Percentiles rank a stretch among this genome's conserved stretches.
Evolutionary conservation across 2,888 invertebrate genomes (phyloP).

Genomic region (Andrena camellia): DNA sequence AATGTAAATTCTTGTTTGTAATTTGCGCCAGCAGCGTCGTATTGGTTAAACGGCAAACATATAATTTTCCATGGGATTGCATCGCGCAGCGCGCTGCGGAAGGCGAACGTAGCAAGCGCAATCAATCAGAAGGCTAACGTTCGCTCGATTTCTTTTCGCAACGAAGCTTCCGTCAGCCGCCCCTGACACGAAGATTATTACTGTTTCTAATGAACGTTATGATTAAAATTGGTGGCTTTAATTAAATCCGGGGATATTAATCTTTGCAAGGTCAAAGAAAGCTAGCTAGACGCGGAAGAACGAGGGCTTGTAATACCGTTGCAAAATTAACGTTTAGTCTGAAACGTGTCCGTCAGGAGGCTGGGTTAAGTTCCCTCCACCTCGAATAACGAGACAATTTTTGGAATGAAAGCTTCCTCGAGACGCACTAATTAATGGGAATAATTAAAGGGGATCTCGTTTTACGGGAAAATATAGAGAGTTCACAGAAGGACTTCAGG

Average conservation of each 20-base stretch:
- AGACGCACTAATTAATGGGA: slow-evolving; percentile 14
- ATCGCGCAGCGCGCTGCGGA: slow-evolving; percentile 21
- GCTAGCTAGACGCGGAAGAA: slow-evolving; percentile 17
- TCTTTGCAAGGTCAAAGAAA: slow-evolving; percentile 57
- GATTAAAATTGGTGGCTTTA: slow-evolving; percentile 58
- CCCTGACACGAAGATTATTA: slow-evolving; percentile 51
- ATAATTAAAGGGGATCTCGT: not conserved
- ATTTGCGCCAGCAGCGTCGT: not conserved
- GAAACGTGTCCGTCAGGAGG: not conserved
- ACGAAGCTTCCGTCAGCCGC: slow-evolving; percentile 43
- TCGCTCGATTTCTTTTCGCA: slow-evolving; percentile 49
- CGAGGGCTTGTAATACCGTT: slow-evolving; percentile 19
- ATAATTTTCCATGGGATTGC: slow-evolving; percentile 23
- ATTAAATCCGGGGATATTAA: slow-evolving; percentile 62
- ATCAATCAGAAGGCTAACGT: slow-evolving; percentile 55
- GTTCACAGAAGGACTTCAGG: not conserved
- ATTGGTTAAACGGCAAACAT: not conserved
- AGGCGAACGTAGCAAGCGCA: slow-evolving; percentile 25
- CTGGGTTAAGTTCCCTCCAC: slow-evolving; percentile 19
- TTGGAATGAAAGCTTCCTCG: not conserved
- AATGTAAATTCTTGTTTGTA: not conserved
- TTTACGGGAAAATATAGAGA: too few relatives aligned
- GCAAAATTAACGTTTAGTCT: slow-evolving; percentile 23
- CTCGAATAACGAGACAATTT: slow-evolving; percentile 8
- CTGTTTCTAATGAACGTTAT: slow-evolving; percentile 56